Base-by-base conservation (phyloP, 2,113 vertebrate genomes). In the Motacilla tschutschensis region DNA sequence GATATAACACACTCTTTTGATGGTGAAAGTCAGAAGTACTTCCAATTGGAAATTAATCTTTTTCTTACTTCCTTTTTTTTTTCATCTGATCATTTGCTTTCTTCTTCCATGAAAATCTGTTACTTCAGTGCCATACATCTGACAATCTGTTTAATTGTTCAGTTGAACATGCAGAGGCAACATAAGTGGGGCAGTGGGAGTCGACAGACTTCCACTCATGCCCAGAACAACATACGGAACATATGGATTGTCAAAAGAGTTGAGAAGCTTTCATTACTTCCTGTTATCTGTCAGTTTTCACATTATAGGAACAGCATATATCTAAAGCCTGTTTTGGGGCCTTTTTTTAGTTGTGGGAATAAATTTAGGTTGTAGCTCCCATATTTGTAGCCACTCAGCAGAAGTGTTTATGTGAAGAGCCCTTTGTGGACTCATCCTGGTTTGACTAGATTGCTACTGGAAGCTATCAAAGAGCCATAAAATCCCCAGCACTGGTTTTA, bases 381-480 rank as follows among this genome's bases (percentile, higher is more conserved):
- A n/a, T 55, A 69, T 91, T 85, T 93, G 64, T 46, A 94, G 79
- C 29, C 57, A 67, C 81, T 88, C 87, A 94, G 87, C 77, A 83
- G 54, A 63, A 90, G 36, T 69, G 55, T 87, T 93, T 76, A 29
- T 40, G n/a, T 38, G 14, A 72, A 92, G 77, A 80, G 33, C 21
- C 72, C 86, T 94, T 71, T 91, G 94, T 76, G 85, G 77, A 41
- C 74, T 92, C 43, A 1, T 84, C 63, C 78, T 91, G 70, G 51
- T 96, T 94, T 95, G 77, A 79, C 90, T 92, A 90, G 70, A 92
- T 83, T 87, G 76, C 47, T 92, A 5, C 85, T 92, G 66, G 85
- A 95, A 94, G 58, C 38, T 38, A 76, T 75, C 41, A 91, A 90
- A 96, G 79, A 79, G 62, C 69, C 40, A 28, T 62, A 79, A 93